Conservation (phyloP, 2,888 invertebrate genomes). For the Pseudeuparius sepicola region DNA sequence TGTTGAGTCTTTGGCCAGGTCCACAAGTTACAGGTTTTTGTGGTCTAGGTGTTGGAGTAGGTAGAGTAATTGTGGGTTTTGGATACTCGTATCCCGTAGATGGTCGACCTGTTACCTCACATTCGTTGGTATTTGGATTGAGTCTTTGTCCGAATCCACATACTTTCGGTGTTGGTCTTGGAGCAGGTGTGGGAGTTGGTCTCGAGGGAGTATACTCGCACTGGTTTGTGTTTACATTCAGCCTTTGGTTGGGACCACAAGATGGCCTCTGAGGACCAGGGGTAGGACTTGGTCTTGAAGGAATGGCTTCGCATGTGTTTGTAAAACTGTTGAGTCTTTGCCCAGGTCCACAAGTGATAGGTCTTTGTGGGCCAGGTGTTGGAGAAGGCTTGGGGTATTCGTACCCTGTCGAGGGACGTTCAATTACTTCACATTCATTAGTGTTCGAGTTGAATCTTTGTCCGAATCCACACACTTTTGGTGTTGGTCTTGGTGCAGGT, state of each 20-base stretch:
- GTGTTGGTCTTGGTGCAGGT: no score
- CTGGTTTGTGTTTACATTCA: no score
- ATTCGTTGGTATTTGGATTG: conserved; percentile 1
- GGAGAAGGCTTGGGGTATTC: neutral
- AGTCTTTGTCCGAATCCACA: conserved; percentile 3
- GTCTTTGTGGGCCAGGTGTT: conserved; percentile 30
- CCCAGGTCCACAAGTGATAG: conserved; percentile 37
- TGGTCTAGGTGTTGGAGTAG: conserved; percentile 18
- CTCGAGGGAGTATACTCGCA: conserved; percentile 1
- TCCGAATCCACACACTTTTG: conserved; percentile 8
- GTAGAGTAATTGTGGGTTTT: neutral
- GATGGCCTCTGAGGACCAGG: no score
- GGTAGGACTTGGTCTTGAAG: conserved; percentile 19
- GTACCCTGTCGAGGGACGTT: conserved; percentile 25
- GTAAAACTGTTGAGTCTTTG: conserved; percentile 21
- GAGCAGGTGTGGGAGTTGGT: conserved; percentile 13
- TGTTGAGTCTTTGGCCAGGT: conserved; percentile 1
- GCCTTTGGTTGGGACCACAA: no score
- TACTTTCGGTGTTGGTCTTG: conserved; percentile 5
- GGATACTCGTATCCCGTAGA: neutral
- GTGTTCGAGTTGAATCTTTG: conserved; percentile 10
- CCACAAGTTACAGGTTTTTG: conserved; percentile 33
- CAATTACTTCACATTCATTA: conserved; percentile 19
- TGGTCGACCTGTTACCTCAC: no score
- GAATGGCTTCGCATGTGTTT: conserved; percentile 25